phyloP scores from a whole-genome alignment of 2,888 invertebrate species.

The Calephelis perditalis region DNA sequence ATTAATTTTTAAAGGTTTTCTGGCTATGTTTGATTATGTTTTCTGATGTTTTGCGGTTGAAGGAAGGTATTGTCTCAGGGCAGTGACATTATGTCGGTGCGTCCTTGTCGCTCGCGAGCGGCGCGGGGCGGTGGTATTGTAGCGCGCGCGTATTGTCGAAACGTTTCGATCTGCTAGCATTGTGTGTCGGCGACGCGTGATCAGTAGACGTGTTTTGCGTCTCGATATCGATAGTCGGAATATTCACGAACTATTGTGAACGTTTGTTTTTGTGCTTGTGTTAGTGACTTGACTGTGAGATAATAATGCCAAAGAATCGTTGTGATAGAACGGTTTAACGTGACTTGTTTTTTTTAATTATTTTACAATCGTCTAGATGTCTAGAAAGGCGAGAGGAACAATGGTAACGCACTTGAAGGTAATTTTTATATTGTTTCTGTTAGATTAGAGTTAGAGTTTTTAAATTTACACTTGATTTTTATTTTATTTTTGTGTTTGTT shows the following conservation, averaged over 20 bases:
- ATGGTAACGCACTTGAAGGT: conserved; percentile 71
- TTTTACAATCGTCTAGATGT: conserved; percentile 56
- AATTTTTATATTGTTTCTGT: conserved; percentile 31
- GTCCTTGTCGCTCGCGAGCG: conserved; percentile 71
- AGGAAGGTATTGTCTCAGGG: conserved; percentile 74
- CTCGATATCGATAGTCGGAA: conserved; percentile 52
- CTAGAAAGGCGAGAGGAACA: conserved; percentile 62
- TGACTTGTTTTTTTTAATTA: conserved; percentile 48
- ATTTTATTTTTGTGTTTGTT: too few relatives aligned
- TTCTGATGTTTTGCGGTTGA: conserved; percentile 41
- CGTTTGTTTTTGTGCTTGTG: conserved; percentile 46
- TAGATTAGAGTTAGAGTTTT: too few relatives aligned
- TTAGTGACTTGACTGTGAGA: conserved; percentile 41
- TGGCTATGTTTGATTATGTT: conserved; percentile 43
- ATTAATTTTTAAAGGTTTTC: conserved; percentile 24
- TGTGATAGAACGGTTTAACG: conserved; percentile 60
- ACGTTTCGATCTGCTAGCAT: conserved; percentile 75
- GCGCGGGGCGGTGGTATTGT: conserved; percentile 72
- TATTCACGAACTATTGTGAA: conserved; percentile 44
- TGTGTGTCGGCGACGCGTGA: conserved; percentile 65
- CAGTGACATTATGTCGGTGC: conserved; percentile 75
- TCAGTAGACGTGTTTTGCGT: conserved; percentile 54
- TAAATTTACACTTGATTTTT: too few relatives aligned
- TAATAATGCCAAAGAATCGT: conserved; percentile 65
- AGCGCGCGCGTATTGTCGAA: conserved; percentile 76